Evolutionary conservation across 2,888 invertebrate genomes (phyloP), one percentile per base, ranked within the genome.

Genomic region (Agrochola macilenta): DNA sequence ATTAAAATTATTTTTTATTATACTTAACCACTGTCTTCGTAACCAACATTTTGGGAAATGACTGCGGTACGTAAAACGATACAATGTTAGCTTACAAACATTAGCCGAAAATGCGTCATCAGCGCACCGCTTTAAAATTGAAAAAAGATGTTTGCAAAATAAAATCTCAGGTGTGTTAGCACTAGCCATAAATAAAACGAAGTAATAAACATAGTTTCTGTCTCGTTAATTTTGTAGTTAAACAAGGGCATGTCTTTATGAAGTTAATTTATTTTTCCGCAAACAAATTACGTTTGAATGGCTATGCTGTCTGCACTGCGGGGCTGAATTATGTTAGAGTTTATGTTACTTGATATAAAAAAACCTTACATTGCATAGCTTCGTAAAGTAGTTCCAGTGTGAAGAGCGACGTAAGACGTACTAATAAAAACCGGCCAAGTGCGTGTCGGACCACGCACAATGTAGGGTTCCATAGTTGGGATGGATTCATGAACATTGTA

Each of bases 1-100:
- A 89, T 90, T 90, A 90, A 88, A 92, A 90, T 92, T 91, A 86
- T 87, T 84, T 90, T 89, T 92, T 90, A 93, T 93, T 93, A 91
- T 88, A 86, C 86, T 85, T 90, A 93, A 93, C 88, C 83, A 91
- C 90, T 86, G 88, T 88, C 82, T 88, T 89, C 76, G 87, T 78
- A 80, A 88, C 84, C 81, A 83, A 72, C 79, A 80, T 89, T 92
- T 84, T 89, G 83, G 88, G 82, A 88, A 90, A 90, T 89, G 83
- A 85, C 85, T 86, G 86, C 69, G 82, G 83, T 83, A 84, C 77
- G 72, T 78, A 78, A 79, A 81, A 64, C 71, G 68, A 69, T 82
- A 88, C 81, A 83, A 86, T 84, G 87, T 86, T 77, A 80, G 70
- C 68, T 64, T 65, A 58, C 69, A 63, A 76, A 78, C 52, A 83